Conservation (phyloP, 2,113 vertebrate species). For the Sinocyclocheilus anophthalmus region DNA sequence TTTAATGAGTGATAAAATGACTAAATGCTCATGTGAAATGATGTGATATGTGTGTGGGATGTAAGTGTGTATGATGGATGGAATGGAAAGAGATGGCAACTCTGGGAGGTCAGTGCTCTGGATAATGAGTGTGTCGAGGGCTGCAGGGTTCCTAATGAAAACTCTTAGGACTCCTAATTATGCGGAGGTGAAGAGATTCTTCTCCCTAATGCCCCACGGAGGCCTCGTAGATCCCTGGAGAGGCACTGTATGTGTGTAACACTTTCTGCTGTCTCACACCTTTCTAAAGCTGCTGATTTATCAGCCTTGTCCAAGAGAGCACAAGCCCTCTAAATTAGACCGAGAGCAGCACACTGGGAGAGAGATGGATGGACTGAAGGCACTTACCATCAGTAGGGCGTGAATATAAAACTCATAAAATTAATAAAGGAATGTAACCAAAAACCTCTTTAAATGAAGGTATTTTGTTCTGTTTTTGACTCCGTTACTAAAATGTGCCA, state of each 20-base stretch:
- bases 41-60: background rate
- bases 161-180: slow-evolving; percentile 67
- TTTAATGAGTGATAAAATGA: background rate
- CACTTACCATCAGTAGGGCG: background rate
- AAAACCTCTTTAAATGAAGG: background rate
- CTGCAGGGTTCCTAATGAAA: slow-evolving; percentile 56
- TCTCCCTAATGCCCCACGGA: slow-evolving; percentile 30
- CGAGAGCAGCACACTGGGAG: background rate
- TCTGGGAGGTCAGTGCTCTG: slow-evolving; percentile 37
- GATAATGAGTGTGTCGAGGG: slow-evolving; percentile 52
- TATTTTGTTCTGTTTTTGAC: background rate
- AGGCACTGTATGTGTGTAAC: background rate
- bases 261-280: slow-evolving; percentile 60
- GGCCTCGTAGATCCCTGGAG: slow-evolving; percentile 34
- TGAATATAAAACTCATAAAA: background rate
- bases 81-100: slow-evolving; percentile 43
- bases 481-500: no score
- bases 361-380: background rate
- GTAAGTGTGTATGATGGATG: background rate
- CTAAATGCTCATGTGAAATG: background rate
- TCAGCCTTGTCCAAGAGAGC: slow-evolving; percentile 47
- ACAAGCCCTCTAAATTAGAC: slow-evolving; percentile 19
- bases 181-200: slow-evolving; percentile 53
- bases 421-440: background rate
- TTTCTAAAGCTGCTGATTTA: slow-evolving; percentile 64